Percentiles rank a stretch among this genome's conserved stretches.
phyloP scores from a whole-genome alignment of 1,140 invertebrate species.

The Drosophila micromelanica region DNA sequence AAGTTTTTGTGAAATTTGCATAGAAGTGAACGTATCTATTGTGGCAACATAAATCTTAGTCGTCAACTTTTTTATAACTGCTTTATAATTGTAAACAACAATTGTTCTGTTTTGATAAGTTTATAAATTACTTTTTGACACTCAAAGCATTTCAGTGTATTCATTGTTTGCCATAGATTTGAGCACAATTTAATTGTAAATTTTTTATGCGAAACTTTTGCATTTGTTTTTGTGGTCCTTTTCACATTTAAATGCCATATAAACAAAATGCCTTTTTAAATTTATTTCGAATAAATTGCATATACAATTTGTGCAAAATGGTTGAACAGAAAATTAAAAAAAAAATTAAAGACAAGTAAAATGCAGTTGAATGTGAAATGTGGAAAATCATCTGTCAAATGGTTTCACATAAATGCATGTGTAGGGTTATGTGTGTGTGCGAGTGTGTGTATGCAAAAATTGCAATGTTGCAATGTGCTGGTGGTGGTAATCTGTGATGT shows the following conservation, averaged over 20 bases:
- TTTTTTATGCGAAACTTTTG: slow-evolving; percentile 31
- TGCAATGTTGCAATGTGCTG: slow-evolving; percentile 42
- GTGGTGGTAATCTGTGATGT: slow-evolving; percentile 36
- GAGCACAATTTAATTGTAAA: slow-evolving; percentile 9
- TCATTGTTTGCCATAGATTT: background rate
- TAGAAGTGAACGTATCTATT: too few relatives aligned
- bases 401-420: slow-evolving; percentile 3
- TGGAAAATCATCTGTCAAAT: slow-evolving; percentile 68
- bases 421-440: background rate
- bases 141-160: slow-evolving; percentile 1
- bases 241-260: slow-evolving; percentile 54
- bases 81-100: background rate
- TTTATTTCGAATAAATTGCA: slow-evolving; percentile 56
- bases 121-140: too few relatives aligned
- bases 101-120: too few relatives aligned
- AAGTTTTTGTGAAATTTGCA: too few relatives aligned
- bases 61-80: too few relatives aligned
- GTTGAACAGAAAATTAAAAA: slow-evolving; percentile 13
- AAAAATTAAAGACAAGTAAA: slow-evolving; percentile 23
- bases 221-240: slow-evolving; percentile 33
- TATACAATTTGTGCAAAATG: slow-evolving; percentile 34
- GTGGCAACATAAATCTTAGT: too few relatives aligned
- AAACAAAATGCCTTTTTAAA: slow-evolving; percentile 42
- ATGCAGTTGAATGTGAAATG: slow-evolving; percentile 58
- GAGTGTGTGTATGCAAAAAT: slow-evolving; percentile 20